Conservation (phyloP, 2,797 vertebrate species). For the Euphonia xanthogaster region DNA sequence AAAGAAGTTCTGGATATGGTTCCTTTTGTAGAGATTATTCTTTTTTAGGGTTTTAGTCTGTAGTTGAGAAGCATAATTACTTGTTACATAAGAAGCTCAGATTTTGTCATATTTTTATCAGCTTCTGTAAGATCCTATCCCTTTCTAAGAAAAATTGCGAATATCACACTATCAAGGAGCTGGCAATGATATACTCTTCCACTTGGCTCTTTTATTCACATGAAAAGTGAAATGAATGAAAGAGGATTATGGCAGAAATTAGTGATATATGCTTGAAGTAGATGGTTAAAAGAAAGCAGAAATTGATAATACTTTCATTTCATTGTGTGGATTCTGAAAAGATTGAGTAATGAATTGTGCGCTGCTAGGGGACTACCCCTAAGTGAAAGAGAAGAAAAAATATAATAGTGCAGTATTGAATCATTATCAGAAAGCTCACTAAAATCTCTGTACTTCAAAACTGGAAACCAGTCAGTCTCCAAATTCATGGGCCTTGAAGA, state of each 20-base stretch:
- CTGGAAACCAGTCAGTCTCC: not conserved
- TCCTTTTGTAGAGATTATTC: not conserved
- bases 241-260: not conserved
- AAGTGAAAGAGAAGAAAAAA: not conserved
- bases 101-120: slow-evolving; percentile 12
- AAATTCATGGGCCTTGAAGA: not conserved
- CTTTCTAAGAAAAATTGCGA: not conserved
- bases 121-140: not conserved
- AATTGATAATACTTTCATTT: not conserved
- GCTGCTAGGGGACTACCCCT: not conserved
- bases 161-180: not conserved
- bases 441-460: not conserved
- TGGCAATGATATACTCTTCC: not conserved
- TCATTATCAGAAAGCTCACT: not conserved
- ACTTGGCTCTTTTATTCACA: not conserved
- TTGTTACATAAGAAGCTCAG: not conserved
- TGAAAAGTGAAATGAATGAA: not conserved
- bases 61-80: not conserved
- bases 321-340: not conserved
- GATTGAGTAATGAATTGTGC: not conserved
- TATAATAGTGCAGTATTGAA: not conserved
- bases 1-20: not conserved
- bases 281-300: not conserved
- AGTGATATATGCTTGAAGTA: not conserved
- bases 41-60: not conserved